Conservation (phyloP, 2,113 vertebrate genomes). For the Chloropsis cyanopogon region DNA sequence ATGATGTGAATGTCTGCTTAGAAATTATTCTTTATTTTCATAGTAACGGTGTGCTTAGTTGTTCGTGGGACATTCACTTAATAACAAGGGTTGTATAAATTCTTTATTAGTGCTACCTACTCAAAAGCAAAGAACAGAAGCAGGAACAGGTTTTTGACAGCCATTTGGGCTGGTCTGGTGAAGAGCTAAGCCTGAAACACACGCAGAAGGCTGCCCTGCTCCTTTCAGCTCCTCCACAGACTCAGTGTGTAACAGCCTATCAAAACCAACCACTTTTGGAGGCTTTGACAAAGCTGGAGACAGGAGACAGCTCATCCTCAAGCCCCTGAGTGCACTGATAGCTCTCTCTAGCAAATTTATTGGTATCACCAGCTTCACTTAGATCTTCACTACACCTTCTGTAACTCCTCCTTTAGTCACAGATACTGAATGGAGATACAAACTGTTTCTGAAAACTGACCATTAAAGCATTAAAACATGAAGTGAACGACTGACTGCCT, state of each 20-base stretch:
- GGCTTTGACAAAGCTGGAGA: not conserved
- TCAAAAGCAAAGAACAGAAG: not conserved
- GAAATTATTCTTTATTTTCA: not conserved
- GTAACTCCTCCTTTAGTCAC: not conserved
- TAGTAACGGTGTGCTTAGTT: fast-evolving
- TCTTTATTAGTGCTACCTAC: not conserved
- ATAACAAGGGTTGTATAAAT: not conserved
- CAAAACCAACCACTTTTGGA: not conserved
- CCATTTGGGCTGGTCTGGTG: not conserved
- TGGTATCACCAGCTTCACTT: not conserved
- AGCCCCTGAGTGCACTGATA: fast-evolving
- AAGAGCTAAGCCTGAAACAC: not conserved
- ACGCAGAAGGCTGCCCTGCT: not conserved
- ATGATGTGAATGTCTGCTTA: not conserved
- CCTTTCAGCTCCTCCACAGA: not conserved
- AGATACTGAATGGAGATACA: not conserved
- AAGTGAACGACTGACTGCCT: not conserved
- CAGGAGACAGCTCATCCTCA: not conserved
- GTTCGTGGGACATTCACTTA: not conserved
- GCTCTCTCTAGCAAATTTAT: not conserved
- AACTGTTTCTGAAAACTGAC: not conserved
- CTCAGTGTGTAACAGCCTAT: fast-evolving
- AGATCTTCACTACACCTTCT: not conserved
- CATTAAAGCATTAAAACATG: not conserved
- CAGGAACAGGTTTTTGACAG: not conserved